These are phyloP conservation scores for Ptychobarbus kaznakovi DNA, from an alignment of 2,797 vertebrate genomes.

Conservation along the genomic window DNA sequence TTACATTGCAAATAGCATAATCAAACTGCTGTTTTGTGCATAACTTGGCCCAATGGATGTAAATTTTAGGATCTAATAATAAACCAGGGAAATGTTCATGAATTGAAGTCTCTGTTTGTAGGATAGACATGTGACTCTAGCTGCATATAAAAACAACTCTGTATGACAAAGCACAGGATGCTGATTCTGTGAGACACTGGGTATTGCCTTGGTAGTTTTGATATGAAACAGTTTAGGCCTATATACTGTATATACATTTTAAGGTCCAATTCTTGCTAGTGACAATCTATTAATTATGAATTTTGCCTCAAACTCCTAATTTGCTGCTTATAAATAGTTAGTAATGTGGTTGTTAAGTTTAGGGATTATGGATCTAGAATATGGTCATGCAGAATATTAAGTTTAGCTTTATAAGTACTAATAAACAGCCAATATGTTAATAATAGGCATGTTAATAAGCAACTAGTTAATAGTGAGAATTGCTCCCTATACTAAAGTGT, in stretches of 20 bases:
- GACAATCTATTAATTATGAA: neutral
- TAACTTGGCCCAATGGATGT: neutral
- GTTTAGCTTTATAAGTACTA: too few relatives aligned
- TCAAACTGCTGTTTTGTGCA: constrained; percentile 18
- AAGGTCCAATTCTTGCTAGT: too few relatives aligned
- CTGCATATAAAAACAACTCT: neutral
- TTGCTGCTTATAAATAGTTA: too few relatives aligned
- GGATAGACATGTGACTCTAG: constrained; percentile 1
- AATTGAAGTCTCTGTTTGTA: constrained; percentile 19
- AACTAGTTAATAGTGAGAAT: too few relatives aligned
- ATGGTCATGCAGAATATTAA: too few relatives aligned
- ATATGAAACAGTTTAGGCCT: neutral
- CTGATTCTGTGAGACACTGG: neutral
- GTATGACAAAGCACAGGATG: neutral
- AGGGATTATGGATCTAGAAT: too few relatives aligned
- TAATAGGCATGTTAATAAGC: too few relatives aligned
- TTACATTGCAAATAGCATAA: constrained; percentile 17
- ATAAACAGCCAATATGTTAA: too few relatives aligned
- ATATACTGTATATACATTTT: too few relatives aligned
- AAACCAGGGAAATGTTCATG: neutral
- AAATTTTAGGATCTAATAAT: constrained; percentile 29
- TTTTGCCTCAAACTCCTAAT: too few relatives aligned
- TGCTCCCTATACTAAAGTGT: too few relatives aligned
- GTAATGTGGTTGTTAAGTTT: too few relatives aligned
- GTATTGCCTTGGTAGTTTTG: neutral